Conservation (phyloP, 2,888 invertebrate species). For the Julus scanicus region DNA sequence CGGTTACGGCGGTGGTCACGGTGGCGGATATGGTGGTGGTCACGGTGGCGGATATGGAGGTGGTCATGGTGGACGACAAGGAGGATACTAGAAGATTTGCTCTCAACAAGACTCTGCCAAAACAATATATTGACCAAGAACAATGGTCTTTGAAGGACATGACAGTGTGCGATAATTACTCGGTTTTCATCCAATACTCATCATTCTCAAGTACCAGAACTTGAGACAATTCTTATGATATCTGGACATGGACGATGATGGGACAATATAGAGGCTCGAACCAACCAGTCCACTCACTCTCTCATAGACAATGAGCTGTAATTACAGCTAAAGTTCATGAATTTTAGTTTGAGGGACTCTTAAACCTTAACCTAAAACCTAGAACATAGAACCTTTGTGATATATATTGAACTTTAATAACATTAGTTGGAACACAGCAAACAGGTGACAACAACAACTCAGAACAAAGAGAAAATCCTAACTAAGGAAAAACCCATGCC, state of each 20-base stretch:
- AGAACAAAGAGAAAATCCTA: too few species aligned
- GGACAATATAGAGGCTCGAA: not conserved
- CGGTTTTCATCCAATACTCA: not conserved
- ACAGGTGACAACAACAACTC: too few species aligned
- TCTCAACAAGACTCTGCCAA: not conserved
- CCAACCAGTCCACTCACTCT: not conserved
- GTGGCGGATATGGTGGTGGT: not conserved
- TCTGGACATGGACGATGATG: not conserved
- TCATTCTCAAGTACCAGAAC: not conserved
- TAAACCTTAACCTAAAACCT: too few species aligned
- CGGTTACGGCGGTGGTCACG: constrained; percentile 29
- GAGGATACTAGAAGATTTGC: not conserved
- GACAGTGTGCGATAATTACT: not conserved
- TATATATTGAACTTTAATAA: too few species aligned
- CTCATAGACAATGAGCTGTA: too few species aligned
- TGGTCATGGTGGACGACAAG: not conserved
- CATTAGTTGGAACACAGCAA: too few species aligned
- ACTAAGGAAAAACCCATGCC: too few species aligned
- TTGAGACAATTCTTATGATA: not conserved
- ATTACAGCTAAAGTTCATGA: too few species aligned
- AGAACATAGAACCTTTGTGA: too few species aligned
- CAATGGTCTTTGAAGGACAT: not conserved
- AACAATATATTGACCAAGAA: not conserved
- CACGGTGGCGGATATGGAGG: not conserved
- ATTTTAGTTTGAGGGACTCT: too few species aligned